phyloP scores from a whole-genome alignment of 2,113 vertebrate genomes.

The Oostethus manadensis region DNA sequence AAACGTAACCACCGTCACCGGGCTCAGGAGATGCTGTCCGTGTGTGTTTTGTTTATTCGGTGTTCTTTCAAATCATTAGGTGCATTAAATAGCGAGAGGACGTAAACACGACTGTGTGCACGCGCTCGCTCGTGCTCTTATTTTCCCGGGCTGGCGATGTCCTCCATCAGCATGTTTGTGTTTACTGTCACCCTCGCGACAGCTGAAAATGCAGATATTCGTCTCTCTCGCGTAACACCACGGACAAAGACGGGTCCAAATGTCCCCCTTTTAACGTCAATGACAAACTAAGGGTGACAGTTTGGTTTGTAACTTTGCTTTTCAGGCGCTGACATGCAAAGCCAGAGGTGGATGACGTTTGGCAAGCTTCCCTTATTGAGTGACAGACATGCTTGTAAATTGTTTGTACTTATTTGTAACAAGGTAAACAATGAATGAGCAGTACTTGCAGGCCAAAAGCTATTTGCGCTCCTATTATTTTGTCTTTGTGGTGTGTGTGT shows the following conservation, averaged over 20 bases:
- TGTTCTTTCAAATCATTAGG: not conserved
- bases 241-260: constrained; percentile 18
- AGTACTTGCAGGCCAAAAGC: not conserved
- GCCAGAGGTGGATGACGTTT: not conserved
- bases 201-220: constrained; percentile 34
- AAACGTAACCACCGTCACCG: not conserved
- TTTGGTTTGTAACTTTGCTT: not conserved
- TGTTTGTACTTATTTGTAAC: not conserved
- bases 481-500: too few species aligned
- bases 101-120: not conserved
- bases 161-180: constrained; percentile 40
- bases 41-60: not conserved
- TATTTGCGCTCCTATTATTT: not conserved
- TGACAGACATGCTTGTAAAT: not conserved
- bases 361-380: not conserved
- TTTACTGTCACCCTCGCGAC: constrained; percentile 28
- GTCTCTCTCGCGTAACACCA: not conserved
- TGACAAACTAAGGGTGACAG: not conserved
- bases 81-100: not conserved
- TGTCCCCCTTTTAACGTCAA: not conserved
- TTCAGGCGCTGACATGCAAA: not conserved
- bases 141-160: constrained; percentile 12
- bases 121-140: not conserved
- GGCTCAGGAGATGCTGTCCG: not conserved
- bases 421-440: not conserved